Evolutionary conservation across 2,888 invertebrate species (phyloP), one percentile per base, ranked within the genome.

Genomic region (Chymomyza caudatula): DNA sequence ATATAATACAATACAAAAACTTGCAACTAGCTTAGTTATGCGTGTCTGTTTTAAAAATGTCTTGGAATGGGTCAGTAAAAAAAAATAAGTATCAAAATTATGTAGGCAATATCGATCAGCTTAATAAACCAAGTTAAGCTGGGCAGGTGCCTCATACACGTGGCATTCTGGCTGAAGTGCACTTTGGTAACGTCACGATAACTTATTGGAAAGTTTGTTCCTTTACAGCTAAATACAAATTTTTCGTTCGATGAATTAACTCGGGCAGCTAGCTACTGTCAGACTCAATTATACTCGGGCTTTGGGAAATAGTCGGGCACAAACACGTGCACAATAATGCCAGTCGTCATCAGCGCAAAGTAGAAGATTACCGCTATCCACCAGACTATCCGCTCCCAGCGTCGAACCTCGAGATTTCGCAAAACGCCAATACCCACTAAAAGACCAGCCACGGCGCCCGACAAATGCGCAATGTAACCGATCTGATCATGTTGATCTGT

Each of bases 381-480:
- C 94, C 96, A 96, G 0, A 96, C 87, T 0, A 94, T 92, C 73
- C 93, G 94, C 90, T 97, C 97, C 95, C 96, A 97, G 63, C 93
- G 93, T 59, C 93, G 92, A 70, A 94, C 94, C 87, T 95, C 94
- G 6, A 97, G 91, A 90, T 97, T 97, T 20, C 96, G 92, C n/a
- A 97, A 91, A 0, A 96, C 93, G 8, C 96, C 95, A 68, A 97
- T 94, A 17, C 96, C 97, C 42, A 97, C 94, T 17, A 97, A 91
- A 4, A 88, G 78, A 0, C 98, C 98, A 60, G 97, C 97, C 1
- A 97, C 77, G 49, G 97, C 96, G 1, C 99, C 98, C 0, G 96
- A 97, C 53, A 98, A 91, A 91, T 99, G 99, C 5, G 98, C 98
- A 0, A 96, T 95, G 88, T 98, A 98, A 11, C 98, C 98, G 60